Evolutionary conservation across 1,140 invertebrate species (phyloP).

Genomic region (Drosophila grimshawi): DNA sequence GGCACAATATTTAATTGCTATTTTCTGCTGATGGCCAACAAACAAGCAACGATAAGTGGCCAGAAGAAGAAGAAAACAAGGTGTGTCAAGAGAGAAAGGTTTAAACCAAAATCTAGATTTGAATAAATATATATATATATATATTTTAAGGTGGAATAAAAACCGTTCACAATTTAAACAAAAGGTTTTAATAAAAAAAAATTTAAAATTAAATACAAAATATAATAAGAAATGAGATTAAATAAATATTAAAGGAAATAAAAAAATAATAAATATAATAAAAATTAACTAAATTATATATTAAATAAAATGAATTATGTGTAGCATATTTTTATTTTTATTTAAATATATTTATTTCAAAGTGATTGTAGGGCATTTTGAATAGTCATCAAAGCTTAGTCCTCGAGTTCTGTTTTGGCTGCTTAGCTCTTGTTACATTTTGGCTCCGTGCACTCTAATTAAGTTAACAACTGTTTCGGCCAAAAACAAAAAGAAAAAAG

Average conservation of each 20-base stretch:
- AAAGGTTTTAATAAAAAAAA: too few species aligned
- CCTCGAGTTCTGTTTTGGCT: constrained; percentile 1
- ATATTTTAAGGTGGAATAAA: too few species aligned
- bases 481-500: constrained; percentile 9
- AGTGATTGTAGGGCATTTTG: constrained; percentile 3
- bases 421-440: constrained; percentile 46
- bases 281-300: not conserved
- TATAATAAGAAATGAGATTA: too few species aligned
- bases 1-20: constrained; percentile 9
- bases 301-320: not conserved
- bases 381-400: not conserved
- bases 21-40: not conserved
- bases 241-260: too few species aligned
- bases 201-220: too few species aligned
- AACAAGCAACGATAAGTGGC: not conserved
- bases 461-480: constrained; percentile 71
- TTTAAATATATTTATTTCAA: not conserved
- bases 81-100: not conserved
- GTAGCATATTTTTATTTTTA: too few species aligned
- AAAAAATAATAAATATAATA: not conserved
- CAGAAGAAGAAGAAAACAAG: not conserved
- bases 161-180: too few species aligned
- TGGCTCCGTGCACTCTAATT: constrained; percentile 66
- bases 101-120: too few species aligned
- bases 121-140: too few species aligned